These are phyloP conservation scores for Aspidapion aeneum DNA, from an alignment of 2,888 invertebrate genomes.

Conservation along the genomic window DNA sequence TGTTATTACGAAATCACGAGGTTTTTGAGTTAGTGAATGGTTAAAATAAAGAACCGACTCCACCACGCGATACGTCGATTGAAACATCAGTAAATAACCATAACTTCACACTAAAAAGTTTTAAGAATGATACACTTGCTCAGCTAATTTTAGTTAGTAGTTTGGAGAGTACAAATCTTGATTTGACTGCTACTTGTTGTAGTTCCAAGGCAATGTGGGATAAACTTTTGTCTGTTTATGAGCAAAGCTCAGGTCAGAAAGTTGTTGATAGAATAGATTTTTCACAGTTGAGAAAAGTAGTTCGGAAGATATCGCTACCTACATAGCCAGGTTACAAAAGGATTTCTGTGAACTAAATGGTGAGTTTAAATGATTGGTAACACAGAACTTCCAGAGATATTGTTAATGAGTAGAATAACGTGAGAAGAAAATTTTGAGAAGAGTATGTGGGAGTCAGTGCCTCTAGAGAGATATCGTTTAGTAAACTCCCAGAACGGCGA, in stretches of 20 bases:
- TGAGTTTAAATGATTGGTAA: not conserved
- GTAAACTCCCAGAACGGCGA: not conserved
- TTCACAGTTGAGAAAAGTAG: not conserved
- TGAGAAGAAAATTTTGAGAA: not conserved
- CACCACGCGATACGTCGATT: not conserved
- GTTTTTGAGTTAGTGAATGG: not conserved
- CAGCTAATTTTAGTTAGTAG: not conserved
- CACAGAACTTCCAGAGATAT: not conserved
- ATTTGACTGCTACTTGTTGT: not conserved
- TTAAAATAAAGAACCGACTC: not conserved
- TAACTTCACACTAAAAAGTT: too few species aligned
- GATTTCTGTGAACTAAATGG: not conserved
- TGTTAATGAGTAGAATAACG: not conserved
- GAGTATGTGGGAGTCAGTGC: not conserved
- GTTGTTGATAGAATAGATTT: not conserved
- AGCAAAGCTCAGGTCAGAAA: not conserved
- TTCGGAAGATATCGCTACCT: not conserved
- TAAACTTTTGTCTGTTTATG: not conserved
- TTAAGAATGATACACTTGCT: not conserved
- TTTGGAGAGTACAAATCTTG: not conserved
- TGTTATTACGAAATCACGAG: not conserved
- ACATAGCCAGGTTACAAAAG: not conserved
- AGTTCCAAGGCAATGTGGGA: not conserved
- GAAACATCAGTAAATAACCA: too few species aligned
- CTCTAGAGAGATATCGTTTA: not conserved